Percentiles rank a stretch among this genome's conserved stretches.
These are phyloP conservation scores for Kudoa iwatai DNA, from an alignment of 30 jellyfish, hydroid and myxozoan genomes.

Conservation along the genomic window DNA sequence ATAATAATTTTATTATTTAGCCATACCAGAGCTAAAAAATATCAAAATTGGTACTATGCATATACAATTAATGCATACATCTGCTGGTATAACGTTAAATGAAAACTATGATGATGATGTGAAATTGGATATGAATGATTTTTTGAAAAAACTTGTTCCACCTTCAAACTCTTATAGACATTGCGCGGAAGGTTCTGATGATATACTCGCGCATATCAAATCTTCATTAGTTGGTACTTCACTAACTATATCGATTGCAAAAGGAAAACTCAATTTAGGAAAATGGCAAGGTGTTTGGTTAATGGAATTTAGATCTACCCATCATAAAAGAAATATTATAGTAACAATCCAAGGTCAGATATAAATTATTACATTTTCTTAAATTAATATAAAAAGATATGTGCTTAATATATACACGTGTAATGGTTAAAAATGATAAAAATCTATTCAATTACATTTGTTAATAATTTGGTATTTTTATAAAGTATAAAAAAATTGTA, in stretches of 20 bases:
- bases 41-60: constrained; percentile 28
- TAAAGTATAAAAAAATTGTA: too few species aligned
- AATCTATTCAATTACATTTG: too few species aligned
- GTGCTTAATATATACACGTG: too few species aligned
- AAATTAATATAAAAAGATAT: too few species aligned
- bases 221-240: constrained; percentile 51
- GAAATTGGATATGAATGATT: constrained; percentile 41
- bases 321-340: constrained; percentile 15
- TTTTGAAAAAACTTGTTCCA: constrained; percentile 35
- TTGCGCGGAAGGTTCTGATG: constrained; percentile 62
- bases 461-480: too few species aligned
- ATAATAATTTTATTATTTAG: too few species aligned
- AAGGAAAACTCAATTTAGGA: constrained; percentile 43
- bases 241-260: constrained; percentile 17
- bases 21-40: constrained; percentile 15
- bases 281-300: constrained; percentile 91
- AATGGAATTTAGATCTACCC: constrained; percentile 38
- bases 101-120: constrained; percentile 59
- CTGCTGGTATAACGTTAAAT: constrained; percentile 43
- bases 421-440: too few species aligned
- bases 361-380: too few species aligned
- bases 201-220: constrained; percentile 80
- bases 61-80: constrained; percentile 27
- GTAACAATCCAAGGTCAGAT: constrained; percentile 60
- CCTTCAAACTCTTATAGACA: constrained; percentile 32